Conservation (phyloP, 1,140 invertebrate species). For the Goniozus legneri region DNA sequence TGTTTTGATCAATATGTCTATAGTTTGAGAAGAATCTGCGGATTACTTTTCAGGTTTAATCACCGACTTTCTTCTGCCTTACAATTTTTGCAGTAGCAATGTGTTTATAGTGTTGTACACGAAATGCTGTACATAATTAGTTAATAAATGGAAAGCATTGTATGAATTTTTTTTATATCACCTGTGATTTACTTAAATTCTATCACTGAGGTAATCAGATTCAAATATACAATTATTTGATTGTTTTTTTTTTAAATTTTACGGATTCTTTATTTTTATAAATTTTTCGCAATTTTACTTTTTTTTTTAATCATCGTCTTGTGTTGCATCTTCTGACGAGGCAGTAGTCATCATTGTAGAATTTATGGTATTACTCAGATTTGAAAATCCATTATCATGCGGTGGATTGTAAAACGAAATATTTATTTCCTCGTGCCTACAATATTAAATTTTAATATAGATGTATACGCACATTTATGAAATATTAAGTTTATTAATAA, state of each 20-base stretch:
- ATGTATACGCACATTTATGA: neutral
- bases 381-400: neutral
- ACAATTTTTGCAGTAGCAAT: constrained; percentile 21
- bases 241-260: too few species aligned
- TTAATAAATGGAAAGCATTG: constrained; percentile 24
- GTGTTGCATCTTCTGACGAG: too few species aligned
- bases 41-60: constrained; percentile 18
- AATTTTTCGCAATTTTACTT: too few species aligned
- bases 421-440: constrained; percentile 55
- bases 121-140: constrained; percentile 32
- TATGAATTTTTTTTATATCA: too few species aligned
- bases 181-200: too few species aligned
- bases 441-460: neutral
- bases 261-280: too few species aligned
- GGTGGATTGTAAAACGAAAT: constrained; percentile 55
- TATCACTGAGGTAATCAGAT: too few species aligned
- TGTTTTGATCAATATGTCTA: constrained; percentile 15
- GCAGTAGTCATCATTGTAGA: too few species aligned
- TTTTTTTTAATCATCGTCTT: too few species aligned
- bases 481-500: too few species aligned
- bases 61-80: constrained; percentile 21
- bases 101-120: constrained; percentile 32
- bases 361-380: neutral
- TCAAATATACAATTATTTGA: too few species aligned
- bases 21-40: constrained; percentile 8